phyloP scores from a whole-genome alignment of 2,797 vertebrate species.

The Ctenopoma kingsleyae region DNA sequence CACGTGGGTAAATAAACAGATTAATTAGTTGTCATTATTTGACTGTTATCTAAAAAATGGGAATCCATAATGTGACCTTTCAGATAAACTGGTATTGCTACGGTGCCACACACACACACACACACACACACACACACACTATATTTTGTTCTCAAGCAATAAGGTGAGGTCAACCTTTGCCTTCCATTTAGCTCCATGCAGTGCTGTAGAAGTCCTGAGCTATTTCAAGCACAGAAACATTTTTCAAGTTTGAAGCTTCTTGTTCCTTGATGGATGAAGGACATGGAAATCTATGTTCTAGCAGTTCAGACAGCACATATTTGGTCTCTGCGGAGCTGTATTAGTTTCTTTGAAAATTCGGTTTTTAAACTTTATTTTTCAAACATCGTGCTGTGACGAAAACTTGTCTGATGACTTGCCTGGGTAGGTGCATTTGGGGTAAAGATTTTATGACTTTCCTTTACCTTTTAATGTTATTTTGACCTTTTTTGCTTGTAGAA shows the following conservation, averaged over 20 bases:
- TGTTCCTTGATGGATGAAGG: conserved; percentile 58
- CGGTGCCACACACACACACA: background rate
- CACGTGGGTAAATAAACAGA: background rate
- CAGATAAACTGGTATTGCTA: background rate
- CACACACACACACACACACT: background rate
- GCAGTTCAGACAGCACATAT: conserved; percentile 39
- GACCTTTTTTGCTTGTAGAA: background rate
- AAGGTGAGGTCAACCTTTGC: background rate
- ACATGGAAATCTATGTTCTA: conserved; percentile 48
- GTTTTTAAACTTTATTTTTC: conserved; percentile 47
- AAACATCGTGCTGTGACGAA: conserved; percentile 18
- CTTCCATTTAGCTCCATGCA: conserved; percentile 22
- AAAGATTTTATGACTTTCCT: background rate
- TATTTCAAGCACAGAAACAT: conserved; percentile 37
- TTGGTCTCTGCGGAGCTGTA: conserved; percentile 56
- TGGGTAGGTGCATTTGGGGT: conserved; percentile 7
- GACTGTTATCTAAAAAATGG: background rate
- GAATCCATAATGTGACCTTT: no score
- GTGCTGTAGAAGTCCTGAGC: conserved; percentile 17
- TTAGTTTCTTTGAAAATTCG: conserved; percentile 51
- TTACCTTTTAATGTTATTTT: conserved; percentile 7
- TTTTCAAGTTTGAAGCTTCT: conserved; percentile 46
- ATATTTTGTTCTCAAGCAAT: background rate
- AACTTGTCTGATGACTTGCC: conserved; percentile 21
- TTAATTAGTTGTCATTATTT: background rate